Base-by-base conservation (phyloP, 1,140 invertebrate genomes). In the Meloidogyne exigua region DNA sequence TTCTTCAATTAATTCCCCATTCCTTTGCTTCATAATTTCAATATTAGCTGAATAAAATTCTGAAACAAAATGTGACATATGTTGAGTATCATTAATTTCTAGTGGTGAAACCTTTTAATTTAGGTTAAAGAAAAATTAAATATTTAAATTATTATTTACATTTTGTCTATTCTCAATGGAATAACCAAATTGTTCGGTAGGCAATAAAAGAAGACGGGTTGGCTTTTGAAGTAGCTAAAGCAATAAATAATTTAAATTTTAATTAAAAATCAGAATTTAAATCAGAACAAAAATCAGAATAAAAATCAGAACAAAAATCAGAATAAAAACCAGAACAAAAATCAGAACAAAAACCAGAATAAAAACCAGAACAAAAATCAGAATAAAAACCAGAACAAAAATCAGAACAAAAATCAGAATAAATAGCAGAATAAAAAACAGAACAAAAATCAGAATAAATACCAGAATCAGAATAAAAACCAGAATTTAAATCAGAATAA, bases 1-100 rank as follows among this genome's bases (percentile, higher is more conserved):
- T 23, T 77, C 49, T 18, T 79, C 21, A 39, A 13, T 75, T 76
- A 81, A 66, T 62, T 76, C 42, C 7, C 26, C 75, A 68, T 83
- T 84, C 5, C 71, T 67, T 18, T 57, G 69, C 42, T 78, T 75
- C 69, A 87, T 36, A 3, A 80, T 72, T 15, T 80, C 77, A 75
- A 87, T 23, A 75, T 88, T 87, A 26, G 74, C 72, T 42, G 64
- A 82, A 70, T 87, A 87, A 80, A 88, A 87, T 72, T 87, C 78
- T 32, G 78, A 57, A n/a, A 88, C 86, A 62, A 88, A 88, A 15
- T 80, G 75, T 18, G 68, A 75, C 78, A 87, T 84, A 25, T 87
- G 84, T 39, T 70, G 73, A 25, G 86, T 83, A 66, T 88, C 84
- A 36, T 79, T 68, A 42, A 87, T 86, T 68, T 79, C 78, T 18